Percentiles rank a stretch among this genome's conserved stretches.
phyloP scores from a whole-genome alignment of 2,888 invertebrate species.

The Lagria hirta region DNA sequence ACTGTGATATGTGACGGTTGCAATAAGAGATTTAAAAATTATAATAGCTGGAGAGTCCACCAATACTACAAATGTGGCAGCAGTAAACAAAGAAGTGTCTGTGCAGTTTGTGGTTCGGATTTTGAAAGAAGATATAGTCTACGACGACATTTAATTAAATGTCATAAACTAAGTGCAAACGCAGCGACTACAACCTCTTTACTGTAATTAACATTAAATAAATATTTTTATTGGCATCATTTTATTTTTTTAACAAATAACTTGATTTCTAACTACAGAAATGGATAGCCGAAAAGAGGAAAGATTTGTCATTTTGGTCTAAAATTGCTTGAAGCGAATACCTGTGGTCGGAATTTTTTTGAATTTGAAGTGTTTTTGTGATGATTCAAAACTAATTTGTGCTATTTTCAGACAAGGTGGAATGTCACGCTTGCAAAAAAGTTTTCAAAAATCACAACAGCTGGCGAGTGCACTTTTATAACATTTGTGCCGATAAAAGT shows the following conservation, averaged over 20 bases:
- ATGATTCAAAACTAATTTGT: no score
- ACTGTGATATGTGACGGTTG: constrained; percentile 18
- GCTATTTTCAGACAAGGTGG: not conserved
- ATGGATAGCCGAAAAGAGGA: no score
- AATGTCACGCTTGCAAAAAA: constrained; percentile 1
- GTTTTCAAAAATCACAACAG: no score
- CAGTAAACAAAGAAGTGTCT: constrained; percentile 10
- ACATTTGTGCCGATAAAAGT: no score
- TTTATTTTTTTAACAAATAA: no score
- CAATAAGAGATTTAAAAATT: constrained; percentile 24
- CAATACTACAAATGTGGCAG: constrained; percentile 26
- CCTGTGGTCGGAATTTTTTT: no score
- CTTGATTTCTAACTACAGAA: no score
- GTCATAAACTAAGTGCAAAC: constrained; percentile 15
- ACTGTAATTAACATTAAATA: constrained; percentile 1
- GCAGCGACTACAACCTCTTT: constrained; percentile 1
- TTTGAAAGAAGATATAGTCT: constrained; percentile 36
- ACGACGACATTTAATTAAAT: constrained; percentile 27
- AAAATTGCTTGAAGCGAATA: no score
- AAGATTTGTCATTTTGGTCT: no score
- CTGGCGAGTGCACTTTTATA: no score
- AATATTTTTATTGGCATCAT: constrained; percentile 3
- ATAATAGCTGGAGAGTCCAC: constrained; percentile 26
- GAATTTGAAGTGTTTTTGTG: no score
- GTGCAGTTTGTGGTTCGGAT: constrained; percentile 32